These are phyloP conservation scores for Saccopteryx leptura DNA, from an alignment of 2,113 vertebrate genomes.

Conservation along the genomic window DNA sequence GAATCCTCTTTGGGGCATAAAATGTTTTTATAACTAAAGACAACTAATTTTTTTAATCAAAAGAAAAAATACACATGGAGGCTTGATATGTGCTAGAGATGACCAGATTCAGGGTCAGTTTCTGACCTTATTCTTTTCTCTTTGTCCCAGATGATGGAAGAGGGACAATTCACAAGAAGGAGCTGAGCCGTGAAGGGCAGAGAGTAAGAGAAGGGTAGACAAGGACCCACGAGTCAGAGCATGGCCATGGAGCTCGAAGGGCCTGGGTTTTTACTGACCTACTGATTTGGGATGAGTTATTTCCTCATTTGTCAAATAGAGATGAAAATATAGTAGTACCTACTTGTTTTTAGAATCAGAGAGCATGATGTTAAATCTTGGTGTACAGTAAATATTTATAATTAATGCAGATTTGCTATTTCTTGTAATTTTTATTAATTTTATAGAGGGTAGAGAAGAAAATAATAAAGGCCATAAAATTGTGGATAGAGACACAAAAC, in stretches of 20 bases:
- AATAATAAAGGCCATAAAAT: background rate
- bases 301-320: background rate
- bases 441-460: background rate
- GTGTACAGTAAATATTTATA: background rate
- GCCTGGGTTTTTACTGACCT: background rate
- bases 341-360: background rate
- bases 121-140: background rate
- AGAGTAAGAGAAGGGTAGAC: background rate
- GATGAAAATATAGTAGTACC: background rate
- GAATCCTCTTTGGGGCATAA: background rate
- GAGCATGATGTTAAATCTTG: background rate
- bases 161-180: background rate
- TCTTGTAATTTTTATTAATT: slow-evolving; percentile 9
- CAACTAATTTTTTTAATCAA: slow-evolving; percentile 2
- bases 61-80: background rate
- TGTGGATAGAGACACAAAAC: background rate
- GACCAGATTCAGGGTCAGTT: background rate
- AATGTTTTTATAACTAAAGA: background rate
- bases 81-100: background rate
- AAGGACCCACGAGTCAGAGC: rapidly evolving
- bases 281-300: background rate
- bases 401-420: background rate
- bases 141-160: background rate
- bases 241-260: rapidly evolving
- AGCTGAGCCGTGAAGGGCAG: background rate